Percentiles rank a stretch among this genome's conserved stretches.
phyloP scores from a whole-genome alignment of 2,113 vertebrate species.

The Lethenteron camtschaticum region DNA sequence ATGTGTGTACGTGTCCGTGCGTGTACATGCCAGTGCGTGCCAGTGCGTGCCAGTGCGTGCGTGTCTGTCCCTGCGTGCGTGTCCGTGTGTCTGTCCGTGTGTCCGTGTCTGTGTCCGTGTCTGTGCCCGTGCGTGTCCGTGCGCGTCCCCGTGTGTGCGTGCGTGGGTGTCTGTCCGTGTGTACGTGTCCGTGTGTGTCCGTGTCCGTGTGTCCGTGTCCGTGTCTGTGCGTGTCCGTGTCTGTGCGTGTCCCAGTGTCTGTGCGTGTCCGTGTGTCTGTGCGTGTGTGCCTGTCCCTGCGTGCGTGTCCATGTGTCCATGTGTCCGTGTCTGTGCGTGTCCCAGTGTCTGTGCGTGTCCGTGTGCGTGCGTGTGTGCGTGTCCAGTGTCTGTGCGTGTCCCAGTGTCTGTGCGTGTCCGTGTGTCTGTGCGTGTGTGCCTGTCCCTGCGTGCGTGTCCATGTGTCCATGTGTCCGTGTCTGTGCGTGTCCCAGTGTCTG shows the following conservation, averaged over 20 bases:
- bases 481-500: background rate
- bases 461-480: background rate
- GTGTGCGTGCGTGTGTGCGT: too few relatives aligned
- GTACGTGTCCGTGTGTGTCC: background rate
- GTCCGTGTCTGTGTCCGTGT: too few relatives aligned
- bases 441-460: background rate
- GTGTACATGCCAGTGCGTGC: too few relatives aligned
- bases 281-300: background rate
- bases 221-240: too few relatives aligned
- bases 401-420: background rate
- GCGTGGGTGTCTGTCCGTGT: background rate
- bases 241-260: background rate
- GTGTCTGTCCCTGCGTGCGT: too few relatives aligned
- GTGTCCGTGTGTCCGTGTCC: too few relatives aligned
- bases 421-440: background rate
- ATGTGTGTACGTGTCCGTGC: too few relatives aligned
- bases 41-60: too few relatives aligned
- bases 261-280: background rate
- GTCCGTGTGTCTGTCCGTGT: too few relatives aligned
- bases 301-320: background rate
- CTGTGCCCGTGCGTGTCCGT: background rate
- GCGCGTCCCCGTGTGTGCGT: too few relatives aligned
- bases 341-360: too few relatives aligned
- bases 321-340: background rate
- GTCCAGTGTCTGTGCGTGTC: too few relatives aligned